Conservation (phyloP, 1,140 invertebrate genomes). For the Glossosoma conforme region DNA sequence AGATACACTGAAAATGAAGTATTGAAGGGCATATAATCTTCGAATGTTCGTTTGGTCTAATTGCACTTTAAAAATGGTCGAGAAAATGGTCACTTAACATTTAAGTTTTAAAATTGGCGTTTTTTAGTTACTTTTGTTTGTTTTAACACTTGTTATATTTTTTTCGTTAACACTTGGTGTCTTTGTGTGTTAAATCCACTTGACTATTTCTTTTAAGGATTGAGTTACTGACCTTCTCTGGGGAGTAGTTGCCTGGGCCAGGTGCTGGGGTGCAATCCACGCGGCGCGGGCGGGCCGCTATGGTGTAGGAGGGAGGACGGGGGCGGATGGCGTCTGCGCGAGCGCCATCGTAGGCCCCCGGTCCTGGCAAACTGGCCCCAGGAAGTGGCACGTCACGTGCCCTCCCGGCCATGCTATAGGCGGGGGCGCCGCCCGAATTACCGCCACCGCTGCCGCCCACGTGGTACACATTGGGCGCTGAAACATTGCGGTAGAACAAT, state of each 20-base stretch:
- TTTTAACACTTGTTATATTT: no score
- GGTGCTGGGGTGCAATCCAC: constrained; percentile 37
- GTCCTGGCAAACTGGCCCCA: constrained; percentile 42
- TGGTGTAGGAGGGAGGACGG: constrained; percentile 45
- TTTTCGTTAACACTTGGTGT: no score
- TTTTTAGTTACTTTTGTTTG: no score
- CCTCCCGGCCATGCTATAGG: constrained; percentile 47
- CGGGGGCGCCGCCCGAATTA: constrained; percentile 40
- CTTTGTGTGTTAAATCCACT: no score
- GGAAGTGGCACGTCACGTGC: constrained; percentile 34
- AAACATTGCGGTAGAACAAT: constrained; percentile 2
- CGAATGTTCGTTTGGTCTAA: no score
- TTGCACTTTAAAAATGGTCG: no score
- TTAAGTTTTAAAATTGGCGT: no score
- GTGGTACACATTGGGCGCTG: constrained; percentile 83
- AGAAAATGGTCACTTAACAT: no score
- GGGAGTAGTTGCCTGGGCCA: constrained; percentile 56
- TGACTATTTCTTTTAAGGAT: no score
- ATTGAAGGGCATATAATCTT: no score
- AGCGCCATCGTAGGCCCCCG: constrained; percentile 45
- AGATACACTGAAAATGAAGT: no score
- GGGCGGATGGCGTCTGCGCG: constrained; percentile 37
- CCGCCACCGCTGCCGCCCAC: constrained; percentile 47
- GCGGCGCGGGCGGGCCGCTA: constrained; percentile 41
- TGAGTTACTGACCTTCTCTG: constrained; percentile 48